phyloP scores from a whole-genome alignment of 1,140 invertebrate genomes.

The Mercenaria mercenaria region DNA sequence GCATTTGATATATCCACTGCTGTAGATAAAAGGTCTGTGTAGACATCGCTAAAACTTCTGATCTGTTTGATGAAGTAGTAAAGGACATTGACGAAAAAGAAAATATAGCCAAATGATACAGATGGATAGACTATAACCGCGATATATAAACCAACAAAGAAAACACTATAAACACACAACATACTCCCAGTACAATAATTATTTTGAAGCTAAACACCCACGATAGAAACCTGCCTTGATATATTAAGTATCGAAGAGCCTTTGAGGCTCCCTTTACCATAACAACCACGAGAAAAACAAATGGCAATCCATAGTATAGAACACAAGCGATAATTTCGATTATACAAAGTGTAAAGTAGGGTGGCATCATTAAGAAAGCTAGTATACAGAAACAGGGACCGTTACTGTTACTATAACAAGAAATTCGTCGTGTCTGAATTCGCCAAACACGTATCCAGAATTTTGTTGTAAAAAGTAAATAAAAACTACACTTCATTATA shows the following conservation, averaged over 20 bases:
- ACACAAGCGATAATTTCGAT: conserved; percentile 9
- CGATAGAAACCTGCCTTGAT: neutral
- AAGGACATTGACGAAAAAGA: conserved; percentile 16
- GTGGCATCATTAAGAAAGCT: neutral
- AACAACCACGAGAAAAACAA: neutral
- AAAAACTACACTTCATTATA: conserved; percentile 10
- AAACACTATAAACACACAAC: neutral
- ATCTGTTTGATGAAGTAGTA: neutral
- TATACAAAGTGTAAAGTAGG: neutral
- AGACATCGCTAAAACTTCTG: neutral
- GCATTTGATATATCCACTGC: neutral
- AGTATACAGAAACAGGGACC: neutral
- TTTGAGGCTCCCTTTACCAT: neutral
- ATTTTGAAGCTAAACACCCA: neutral
- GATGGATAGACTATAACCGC: conserved; percentile 3
- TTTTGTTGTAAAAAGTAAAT: conserved; percentile 6
- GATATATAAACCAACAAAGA: neutral
- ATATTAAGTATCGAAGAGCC: neutral
- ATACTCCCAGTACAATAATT: neutral
- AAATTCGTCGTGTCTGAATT: neutral
- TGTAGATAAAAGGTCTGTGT: neutral
- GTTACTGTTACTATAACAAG: neutral
- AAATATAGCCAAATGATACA: conserved; percentile 19
- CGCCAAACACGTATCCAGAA: conserved; percentile 9
- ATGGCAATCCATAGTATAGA: neutral